Conservation (phyloP, 2,888 invertebrate genomes). For the Allolobophora icterica region DNA sequence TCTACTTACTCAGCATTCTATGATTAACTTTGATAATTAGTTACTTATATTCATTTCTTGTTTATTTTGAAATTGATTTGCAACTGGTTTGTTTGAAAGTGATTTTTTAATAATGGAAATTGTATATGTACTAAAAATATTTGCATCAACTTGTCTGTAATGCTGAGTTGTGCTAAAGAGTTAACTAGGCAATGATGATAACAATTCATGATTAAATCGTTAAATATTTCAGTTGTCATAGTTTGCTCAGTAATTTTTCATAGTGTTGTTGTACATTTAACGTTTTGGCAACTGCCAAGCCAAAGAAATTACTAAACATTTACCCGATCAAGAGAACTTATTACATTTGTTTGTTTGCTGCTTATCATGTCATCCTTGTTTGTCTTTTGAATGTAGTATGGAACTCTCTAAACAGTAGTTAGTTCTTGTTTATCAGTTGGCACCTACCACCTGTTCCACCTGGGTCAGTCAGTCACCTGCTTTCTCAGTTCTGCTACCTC, state of each 20-base stretch:
- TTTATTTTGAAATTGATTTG: background rate
- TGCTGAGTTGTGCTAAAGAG: background rate
- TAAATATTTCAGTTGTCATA: background rate
- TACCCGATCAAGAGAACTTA: background rate
- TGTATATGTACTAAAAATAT: background rate
- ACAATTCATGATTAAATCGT: background rate
- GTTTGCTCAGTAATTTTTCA: background rate
- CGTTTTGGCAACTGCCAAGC: background rate
- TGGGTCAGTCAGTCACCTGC: background rate
- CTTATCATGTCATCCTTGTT: background rate
- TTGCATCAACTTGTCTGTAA: background rate
- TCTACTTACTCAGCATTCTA: background rate
- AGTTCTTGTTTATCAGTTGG: background rate
- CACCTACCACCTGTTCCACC: background rate
- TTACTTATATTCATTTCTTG: background rate
- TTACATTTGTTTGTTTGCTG: background rate
- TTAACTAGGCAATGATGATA: background rate
- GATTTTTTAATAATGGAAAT: background rate
- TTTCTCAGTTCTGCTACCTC: conserved; percentile 9
- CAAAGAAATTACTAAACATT: background rate
- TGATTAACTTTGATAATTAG: background rate
- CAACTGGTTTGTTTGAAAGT: background rate
- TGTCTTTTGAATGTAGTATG: background rate
- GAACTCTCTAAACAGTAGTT: background rate
- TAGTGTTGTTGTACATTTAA: background rate